Evolutionary conservation across 2,113 vertebrate species (phyloP).

Genomic region (Nestor notabilis): DNA sequence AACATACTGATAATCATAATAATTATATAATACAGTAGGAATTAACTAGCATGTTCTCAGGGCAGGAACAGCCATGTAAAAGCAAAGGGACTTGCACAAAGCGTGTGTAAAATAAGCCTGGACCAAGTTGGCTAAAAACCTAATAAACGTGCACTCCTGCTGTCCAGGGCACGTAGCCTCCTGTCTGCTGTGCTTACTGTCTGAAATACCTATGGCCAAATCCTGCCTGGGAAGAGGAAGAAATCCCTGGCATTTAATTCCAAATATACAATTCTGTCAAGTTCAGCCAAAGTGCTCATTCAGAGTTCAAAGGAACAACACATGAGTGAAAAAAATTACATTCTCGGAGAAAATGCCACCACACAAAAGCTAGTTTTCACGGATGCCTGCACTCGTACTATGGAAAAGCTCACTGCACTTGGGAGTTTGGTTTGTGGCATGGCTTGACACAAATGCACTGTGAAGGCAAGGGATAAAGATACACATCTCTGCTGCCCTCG

Average conservation of each 20-base stretch:
- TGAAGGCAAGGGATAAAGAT: slow-evolving; percentile 69
- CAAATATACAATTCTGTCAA: slow-evolving; percentile 42
- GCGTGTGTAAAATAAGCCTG: background rate
- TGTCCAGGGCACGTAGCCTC: background rate
- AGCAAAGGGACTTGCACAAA: background rate
- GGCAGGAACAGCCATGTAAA: background rate
- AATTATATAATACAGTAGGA: background rate
- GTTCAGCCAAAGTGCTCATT: slow-evolving; percentile 54
- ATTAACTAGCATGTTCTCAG: background rate
- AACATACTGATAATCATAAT: background rate
- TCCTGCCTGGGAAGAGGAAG: slow-evolving; percentile 46
- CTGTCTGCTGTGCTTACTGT: background rate
- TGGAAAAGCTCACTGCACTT: slow-evolving; percentile 53
- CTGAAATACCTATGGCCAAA: slow-evolving; percentile 3
- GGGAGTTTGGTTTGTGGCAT: slow-evolving; percentile 66
- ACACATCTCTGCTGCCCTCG: slow-evolving; percentile 39
- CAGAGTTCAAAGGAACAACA: slow-evolving; percentile 68
- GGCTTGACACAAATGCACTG: slow-evolving; percentile 59
- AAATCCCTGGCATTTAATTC: slow-evolving; percentile 34
- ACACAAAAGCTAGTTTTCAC: slow-evolving; percentile 60
- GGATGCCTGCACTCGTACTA: slow-evolving; percentile 67
- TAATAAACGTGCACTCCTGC: background rate
- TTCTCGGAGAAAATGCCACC: slow-evolving; percentile 61
- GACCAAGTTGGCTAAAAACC: background rate
- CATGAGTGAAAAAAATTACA: slow-evolving; percentile 54